Conservation (phyloP, 1,140 invertebrate genomes). For the Himalopsyche phryganea region DNA sequence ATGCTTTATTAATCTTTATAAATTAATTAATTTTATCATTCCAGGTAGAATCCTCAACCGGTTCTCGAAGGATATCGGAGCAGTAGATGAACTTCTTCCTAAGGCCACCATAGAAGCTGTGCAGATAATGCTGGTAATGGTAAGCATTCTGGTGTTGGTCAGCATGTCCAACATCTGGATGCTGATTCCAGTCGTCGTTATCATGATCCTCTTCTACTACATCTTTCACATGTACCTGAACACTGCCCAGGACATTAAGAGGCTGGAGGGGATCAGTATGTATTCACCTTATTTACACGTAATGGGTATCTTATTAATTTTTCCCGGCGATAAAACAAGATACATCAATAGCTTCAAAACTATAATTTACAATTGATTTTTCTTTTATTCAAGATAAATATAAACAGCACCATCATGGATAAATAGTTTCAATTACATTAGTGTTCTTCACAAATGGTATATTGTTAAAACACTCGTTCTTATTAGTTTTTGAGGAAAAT, state of each 20-base stretch:
- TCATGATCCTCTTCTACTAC: conserved; percentile 67
- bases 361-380: too few relatives aligned
- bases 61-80: conserved; percentile 73
- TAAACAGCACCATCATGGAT: too few relatives aligned
- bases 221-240: conserved; percentile 75
- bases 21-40: conserved; percentile 40
- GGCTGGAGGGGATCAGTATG: conserved; percentile 78
- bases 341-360: too few relatives aligned
- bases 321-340: too few relatives aligned
- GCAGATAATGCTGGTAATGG: conserved; percentile 62
- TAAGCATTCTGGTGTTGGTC: conserved; percentile 63
- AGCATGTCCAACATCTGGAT: conserved; percentile 72
- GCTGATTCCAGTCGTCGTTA: conserved; percentile 63
- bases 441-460: too few relatives aligned
- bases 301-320: too few relatives aligned
- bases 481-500: too few relatives aligned
- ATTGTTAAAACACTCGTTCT: too few relatives aligned
- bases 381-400: too few relatives aligned
- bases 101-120: conserved; percentile 74
- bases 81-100: conserved; percentile 83
- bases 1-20: too few relatives aligned
- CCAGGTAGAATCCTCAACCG: conserved; percentile 66
- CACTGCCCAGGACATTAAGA: conserved; percentile 80
- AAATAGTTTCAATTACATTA: too few relatives aligned
- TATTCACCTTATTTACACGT: conserved; percentile 2